Evolutionary conservation across 2,113 vertebrate species (phyloP).

Genomic region (Phyllostomus hastatus): DNA sequence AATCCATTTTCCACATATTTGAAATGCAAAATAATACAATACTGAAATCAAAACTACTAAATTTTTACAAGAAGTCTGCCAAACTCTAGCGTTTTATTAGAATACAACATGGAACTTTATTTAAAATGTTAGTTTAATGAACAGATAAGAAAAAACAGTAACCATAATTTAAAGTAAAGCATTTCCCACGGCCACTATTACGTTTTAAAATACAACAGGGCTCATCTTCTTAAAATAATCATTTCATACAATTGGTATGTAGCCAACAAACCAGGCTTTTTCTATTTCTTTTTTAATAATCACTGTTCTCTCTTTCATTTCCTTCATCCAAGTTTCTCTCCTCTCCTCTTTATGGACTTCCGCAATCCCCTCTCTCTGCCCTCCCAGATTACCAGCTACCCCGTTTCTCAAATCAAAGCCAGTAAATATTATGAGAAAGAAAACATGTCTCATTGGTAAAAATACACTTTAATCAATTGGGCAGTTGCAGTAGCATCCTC

Average conservation of each 20-base stretch:
- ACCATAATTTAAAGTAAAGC: not conserved
- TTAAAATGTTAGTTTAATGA: constrained; percentile 21
- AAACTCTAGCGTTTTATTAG: constrained; percentile 13
- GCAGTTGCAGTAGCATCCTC: not conserved
- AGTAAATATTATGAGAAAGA: not conserved
- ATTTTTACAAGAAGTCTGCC: not conserved
- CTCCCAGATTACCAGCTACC: not conserved
- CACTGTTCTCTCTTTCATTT: not conserved
- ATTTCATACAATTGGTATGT: not conserved
- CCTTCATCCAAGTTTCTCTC: not conserved
- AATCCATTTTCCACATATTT: not conserved
- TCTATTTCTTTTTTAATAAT: not conserved
- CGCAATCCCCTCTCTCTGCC: not conserved
- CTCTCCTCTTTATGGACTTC: not conserved
- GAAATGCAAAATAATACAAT: not conserved
- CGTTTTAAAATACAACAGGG: not conserved
- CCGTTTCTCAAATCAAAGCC: constrained; percentile 24
- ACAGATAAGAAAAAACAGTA: not conserved
- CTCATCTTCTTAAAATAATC: not conserved
- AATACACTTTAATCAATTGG: not conserved
- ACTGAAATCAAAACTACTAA: not conserved
- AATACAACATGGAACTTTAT: constrained; percentile 3
- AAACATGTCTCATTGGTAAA: not conserved
- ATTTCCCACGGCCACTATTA: not conserved
- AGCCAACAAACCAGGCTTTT: not conserved